Evolutionary conservation across 2,113 vertebrate genomes (phyloP), one percentile per base, ranked within the genome.

Genomic region (Melanerpes aurifrons): DNA sequence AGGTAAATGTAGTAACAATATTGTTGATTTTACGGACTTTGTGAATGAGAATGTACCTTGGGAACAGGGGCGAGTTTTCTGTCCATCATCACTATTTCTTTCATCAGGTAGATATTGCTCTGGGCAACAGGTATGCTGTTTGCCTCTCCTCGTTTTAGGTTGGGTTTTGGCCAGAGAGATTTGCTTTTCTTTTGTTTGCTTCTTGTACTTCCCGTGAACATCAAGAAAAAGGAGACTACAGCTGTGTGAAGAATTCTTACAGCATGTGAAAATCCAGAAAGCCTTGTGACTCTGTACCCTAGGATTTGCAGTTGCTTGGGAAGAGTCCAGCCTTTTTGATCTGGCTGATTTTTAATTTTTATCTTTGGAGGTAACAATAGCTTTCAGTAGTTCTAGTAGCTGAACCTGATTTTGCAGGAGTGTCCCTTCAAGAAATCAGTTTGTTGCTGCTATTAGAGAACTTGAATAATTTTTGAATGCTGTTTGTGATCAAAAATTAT

Each of bases 31-130:
- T 86, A 93, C 88, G 95, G 96, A 97, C 93, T 96, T 90, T 95
- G 74, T 93, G 72, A 90, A 95, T 68, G 88, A 62, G 70, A 94
- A 95, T 97, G 95, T 95, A 94, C 58, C 90, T 95, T 95, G 86
- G 92, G 89, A 97, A 94, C 66, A 90, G 57, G 91, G 93, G 96
- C 97, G 92, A 96, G 64, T 95, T 96, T 96, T 86, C 93, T 96
- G 95, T 95, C 96, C 19, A 57, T 96, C n/a, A 54, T 93, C n/a
- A 59, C 96, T 97, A 96, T 89, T 95, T 94, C 82, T 90, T 96
- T 94, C 83, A 96, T 96, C 92, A 95, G 91, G 70, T 79, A 94
- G 92, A 82, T 94, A 77, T 96, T 96, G 87, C 93, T 94, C 86
- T 79, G 87, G 92, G 92, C 83, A 96, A 94, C 86, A 87, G 66